Percentiles rank a stretch among this genome's conserved stretches.
Conservation (phyloP, 2,888 invertebrate species). For the Scrobipalpa atriplicella region DNA sequence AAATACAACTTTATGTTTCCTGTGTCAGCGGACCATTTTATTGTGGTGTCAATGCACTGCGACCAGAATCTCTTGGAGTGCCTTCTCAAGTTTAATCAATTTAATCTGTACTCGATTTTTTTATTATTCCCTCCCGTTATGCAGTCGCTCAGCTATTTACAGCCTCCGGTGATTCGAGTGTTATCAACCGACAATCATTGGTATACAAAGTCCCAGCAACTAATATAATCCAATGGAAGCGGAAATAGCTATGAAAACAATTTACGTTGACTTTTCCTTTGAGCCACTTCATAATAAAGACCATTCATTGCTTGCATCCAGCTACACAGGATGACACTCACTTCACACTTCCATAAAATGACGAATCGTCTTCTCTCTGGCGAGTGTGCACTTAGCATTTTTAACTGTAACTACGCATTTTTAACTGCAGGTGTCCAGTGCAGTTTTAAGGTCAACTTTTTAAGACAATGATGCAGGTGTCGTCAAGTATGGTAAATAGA, state of each 20-base stretch:
- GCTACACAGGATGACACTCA: slow-evolving; percentile 10
- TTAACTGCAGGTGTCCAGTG: slow-evolving; percentile 60
- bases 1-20: slow-evolving; percentile 76
- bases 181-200: slow-evolving; percentile 6
- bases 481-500: slow-evolving; percentile 76
- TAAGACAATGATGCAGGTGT: slow-evolving; percentile 77
- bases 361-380: slow-evolving; percentile 28
- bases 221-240: neutral
- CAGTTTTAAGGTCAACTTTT: slow-evolving; percentile 68
- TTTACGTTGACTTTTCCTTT: neutral
- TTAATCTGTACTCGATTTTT: slow-evolving; percentile 53
- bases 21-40: slow-evolving; percentile 73
- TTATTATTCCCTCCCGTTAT: slow-evolving; percentile 40
- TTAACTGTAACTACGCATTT: slow-evolving; percentile 55
- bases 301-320: neutral
- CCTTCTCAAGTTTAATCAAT: slow-evolving; percentile 57
- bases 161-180: neutral
- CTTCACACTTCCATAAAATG: slow-evolving; percentile 21
- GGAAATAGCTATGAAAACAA: slow-evolving; percentile 2
- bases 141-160: slow-evolving; percentile 11
- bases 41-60: slow-evolving; percentile 71
- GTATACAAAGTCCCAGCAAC: neutral
- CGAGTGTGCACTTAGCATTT: slow-evolving; percentile 54
- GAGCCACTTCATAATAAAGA: neutral
- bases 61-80: slow-evolving; percentile 47